phyloP scores from a whole-genome alignment of 2,888 invertebrate species.

The Drosophila tripunctata region DNA sequence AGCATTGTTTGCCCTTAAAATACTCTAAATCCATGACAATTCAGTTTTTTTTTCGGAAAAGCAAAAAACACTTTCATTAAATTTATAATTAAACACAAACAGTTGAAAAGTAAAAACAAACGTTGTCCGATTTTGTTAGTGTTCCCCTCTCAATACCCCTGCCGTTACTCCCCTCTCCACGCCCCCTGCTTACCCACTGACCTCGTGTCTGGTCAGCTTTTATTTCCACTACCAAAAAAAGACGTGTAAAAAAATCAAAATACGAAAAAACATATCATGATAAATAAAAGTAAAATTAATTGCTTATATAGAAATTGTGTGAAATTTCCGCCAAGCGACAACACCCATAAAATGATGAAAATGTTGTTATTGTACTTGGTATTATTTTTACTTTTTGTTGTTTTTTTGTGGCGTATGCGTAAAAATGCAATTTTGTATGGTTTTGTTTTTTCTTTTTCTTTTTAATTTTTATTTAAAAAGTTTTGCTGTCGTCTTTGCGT shows the following conservation, averaged over 20 bases:
- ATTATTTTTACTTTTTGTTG: constrained; percentile 9
- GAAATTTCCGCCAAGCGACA: constrained; percentile 36
- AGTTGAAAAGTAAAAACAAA: constrained; percentile 3
- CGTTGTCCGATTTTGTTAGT: constrained; percentile 12
- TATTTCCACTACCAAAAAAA: constrained; percentile 44
- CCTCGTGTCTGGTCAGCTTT: constrained; percentile 11
- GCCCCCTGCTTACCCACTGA: neutral
- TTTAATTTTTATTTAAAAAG: constrained; percentile 8
- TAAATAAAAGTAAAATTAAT: constrained; percentile 59
- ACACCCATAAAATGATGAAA: constrained; percentile 37
- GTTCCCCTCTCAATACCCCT: neutral
- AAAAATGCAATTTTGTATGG: constrained; percentile 30
- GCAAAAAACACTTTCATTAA: too few relatives aligned
- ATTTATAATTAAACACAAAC: neutral
- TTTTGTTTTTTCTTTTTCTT: constrained; percentile 9
- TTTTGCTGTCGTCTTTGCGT: constrained; percentile 28
- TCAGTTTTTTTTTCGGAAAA: too few relatives aligned
- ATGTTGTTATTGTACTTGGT: constrained; percentile 31
- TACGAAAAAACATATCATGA: too few relatives aligned
- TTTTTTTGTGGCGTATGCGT: constrained; percentile 35
- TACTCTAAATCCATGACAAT: too few relatives aligned
- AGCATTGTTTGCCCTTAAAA: too few relatives aligned
- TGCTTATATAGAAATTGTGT: constrained; percentile 44
- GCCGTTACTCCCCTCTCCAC: neutral
- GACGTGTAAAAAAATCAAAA: constrained; percentile 6